Percentiles rank a stretch among this genome's conserved stretches.
Evolutionary conservation across 2,113 vertebrate genomes (phyloP).

Genomic region (Lepisosteus osseus): DNA sequence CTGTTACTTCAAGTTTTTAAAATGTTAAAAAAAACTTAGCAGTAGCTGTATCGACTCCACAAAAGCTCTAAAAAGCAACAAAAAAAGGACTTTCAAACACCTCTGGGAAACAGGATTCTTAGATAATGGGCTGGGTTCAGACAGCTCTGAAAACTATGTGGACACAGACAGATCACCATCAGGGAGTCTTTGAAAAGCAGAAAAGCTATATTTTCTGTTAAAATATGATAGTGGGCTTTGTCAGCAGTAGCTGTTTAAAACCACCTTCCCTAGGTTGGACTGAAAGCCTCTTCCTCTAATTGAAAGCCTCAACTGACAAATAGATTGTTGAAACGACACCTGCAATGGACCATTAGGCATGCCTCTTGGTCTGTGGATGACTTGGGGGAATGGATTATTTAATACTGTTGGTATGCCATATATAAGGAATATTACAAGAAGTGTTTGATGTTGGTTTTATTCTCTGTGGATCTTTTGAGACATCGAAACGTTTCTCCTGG

Average conservation of each 20-base stretch:
- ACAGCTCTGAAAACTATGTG: neutral
- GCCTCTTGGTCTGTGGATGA: neutral
- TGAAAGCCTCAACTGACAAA: slow-evolving; percentile 51
- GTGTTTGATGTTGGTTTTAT: neutral
- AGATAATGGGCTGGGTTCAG: slow-evolving; percentile 4
- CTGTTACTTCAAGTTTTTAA: neutral
- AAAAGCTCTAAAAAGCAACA: neutral
- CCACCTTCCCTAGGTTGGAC: neutral
- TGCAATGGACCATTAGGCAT: slow-evolving; percentile 46
- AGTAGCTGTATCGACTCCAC: neutral
- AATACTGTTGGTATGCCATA: neutral
- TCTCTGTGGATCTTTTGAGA: too few relatives aligned
- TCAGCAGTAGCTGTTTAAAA: slow-evolving; percentile 6
- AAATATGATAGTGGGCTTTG: neutral
- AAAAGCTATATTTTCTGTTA: slow-evolving; percentile 8
- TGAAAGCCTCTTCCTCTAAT: neutral
- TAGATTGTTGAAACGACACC: slow-evolving; percentile 50
- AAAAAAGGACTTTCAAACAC: slow-evolving; percentile 2
- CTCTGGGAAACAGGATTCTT: neutral
- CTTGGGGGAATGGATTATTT: slow-evolving; percentile 3
- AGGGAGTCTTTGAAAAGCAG: slow-evolving; percentile 2
- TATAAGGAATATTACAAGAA: neutral
- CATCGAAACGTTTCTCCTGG: too few relatives aligned
- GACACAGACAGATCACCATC: neutral
- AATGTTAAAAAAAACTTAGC: neutral